Evolutionary conservation across 2,113 vertebrate genomes (phyloP), one percentile per base, ranked within the genome.

Genomic region (Gymnarchus niloticus): DNA sequence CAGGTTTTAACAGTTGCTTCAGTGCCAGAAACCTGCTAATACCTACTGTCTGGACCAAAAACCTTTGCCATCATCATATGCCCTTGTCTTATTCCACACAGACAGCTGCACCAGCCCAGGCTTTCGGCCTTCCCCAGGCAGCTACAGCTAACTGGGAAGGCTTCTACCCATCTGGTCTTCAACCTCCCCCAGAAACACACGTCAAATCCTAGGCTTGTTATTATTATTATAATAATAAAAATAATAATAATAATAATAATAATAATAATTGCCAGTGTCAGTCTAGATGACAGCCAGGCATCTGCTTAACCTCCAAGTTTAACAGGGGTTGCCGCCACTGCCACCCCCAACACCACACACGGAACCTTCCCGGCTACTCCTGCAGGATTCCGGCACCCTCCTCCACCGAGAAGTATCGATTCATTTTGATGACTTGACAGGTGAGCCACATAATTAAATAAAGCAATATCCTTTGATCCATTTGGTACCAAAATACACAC

Each of bases 401-500:
- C 28, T 73, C 33, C 65, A 41, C 41, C 33, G 65, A 73, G 19
- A 17, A 73, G 41, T 41, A 73, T 73, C 37, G 5, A 73, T 41
- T 7, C 3, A 14, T 37, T 37, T 69, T 33, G 37, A 69, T 14
- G 37, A 37, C 76, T 48, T 78, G 76, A 12, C 77, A 49, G 44
- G 77, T 61, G 54, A 59, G 49, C 8, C 82, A 49, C 52, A 69
- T 80, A 86, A 88, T 73, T 84, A 81, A 61, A 69, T 33, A 69
- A n/a, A 48, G 77, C 77, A 48, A 23, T 25, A 10, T 80, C 46
- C 77, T 51, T 51, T 44, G n/a, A 25, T 80, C 46, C 48, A 51
- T 51, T 23, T 19, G 21, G 77, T 21, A 48, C 21, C 8, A 51
- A 80, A 49, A 46, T 51, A 10, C 17, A 51, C 21, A 81, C 41